These are phyloP conservation scores for Leptoteleia sp. DNA, from an alignment of 1,140 invertebrate genomes.

Conservation along the genomic window DNA sequence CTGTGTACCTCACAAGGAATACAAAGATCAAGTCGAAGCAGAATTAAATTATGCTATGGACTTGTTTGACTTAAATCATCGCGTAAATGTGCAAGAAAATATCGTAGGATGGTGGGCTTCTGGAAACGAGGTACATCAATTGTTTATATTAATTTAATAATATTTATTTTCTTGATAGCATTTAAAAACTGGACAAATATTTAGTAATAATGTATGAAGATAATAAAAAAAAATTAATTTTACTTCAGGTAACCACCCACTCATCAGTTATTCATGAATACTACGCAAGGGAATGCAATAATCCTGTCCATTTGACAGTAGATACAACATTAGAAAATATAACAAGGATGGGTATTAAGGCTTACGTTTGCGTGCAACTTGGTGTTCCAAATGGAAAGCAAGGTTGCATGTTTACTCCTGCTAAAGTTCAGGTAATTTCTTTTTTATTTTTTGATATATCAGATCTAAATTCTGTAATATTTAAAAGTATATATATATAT, in stretches of 20 bases:
- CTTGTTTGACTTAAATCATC: slow-evolving; percentile 95
- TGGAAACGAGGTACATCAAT: slow-evolving; percentile 89
- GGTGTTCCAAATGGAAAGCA: slow-evolving; percentile 93
- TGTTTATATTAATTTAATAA: slow-evolving; percentile 3
- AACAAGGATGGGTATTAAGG: slow-evolving; percentile 92
- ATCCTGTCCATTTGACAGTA: slow-evolving; percentile 96
- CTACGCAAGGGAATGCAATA: slow-evolving; percentile 95
- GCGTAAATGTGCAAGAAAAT: slow-evolving; percentile 94
- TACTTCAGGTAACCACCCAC: slow-evolving; percentile 91
- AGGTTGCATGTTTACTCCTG: slow-evolving; percentile 98
- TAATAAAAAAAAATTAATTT: too few relatives aligned
- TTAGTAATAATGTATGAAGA: too few relatives aligned
- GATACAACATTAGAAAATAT: slow-evolving; percentile 91
- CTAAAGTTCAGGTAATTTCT: slow-evolving; percentile 87
- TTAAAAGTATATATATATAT: too few relatives aligned
- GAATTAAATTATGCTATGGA: slow-evolving; percentile 97
- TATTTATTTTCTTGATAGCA: too few relatives aligned
- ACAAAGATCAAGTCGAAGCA: slow-evolving; percentile 96
- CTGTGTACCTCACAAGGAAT: slow-evolving; percentile 98
- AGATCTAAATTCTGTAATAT: too few relatives aligned
- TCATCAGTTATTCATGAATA: slow-evolving; percentile 99
- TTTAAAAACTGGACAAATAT: too few relatives aligned
- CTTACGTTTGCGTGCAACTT: slow-evolving; percentile 88
- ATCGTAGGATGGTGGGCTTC: slow-evolving; percentile 99
- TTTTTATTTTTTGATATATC: too few relatives aligned